Evolutionary conservation across 2,888 invertebrate genomes (phyloP).

Genomic region (Lasioglossum calceatum): DNA sequence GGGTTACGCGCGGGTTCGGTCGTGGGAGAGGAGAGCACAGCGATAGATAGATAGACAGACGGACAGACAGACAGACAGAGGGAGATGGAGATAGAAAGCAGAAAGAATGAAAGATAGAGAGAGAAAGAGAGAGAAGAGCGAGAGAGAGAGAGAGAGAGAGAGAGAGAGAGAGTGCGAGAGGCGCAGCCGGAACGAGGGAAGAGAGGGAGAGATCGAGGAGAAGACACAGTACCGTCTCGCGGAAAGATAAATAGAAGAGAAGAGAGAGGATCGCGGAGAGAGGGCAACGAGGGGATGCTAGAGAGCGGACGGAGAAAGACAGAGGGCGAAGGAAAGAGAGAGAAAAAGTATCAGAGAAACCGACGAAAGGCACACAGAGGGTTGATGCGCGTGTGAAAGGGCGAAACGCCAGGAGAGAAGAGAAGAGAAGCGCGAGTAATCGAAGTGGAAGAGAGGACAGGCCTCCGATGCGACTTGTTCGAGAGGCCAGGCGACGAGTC

Average conservation of each 20-base stretch:
- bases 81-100: neutral
- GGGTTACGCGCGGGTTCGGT: slow-evolving; percentile 19
- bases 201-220: slow-evolving; percentile 6
- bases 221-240: neutral
- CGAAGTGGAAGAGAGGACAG: slow-evolving; percentile 12
- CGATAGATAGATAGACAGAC: neutral
- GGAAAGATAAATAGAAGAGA: slow-evolving; percentile 21
- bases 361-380: neutral
- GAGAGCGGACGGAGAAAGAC: slow-evolving; percentile 8
- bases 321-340: neutral
- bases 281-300: neutral
- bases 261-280: neutral
- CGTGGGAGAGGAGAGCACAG: slow-evolving; percentile 28
- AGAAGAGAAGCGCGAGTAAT: neutral
- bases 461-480: too few relatives aligned
- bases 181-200: slow-evolving; percentile 40
- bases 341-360: neutral
- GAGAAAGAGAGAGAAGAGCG: neutral
- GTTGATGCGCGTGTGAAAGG: neutral
- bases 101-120: neutral
- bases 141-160: slow-evolving; percentile 13
- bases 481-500: too few relatives aligned
- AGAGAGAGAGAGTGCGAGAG: neutral
- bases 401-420: neutral
- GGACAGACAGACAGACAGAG: neutral